Percentiles rank a stretch among this genome's conserved stretches.
phyloP scores from a whole-genome alignment of 2,888 invertebrate genomes.

The Cheilosia grossa region DNA sequence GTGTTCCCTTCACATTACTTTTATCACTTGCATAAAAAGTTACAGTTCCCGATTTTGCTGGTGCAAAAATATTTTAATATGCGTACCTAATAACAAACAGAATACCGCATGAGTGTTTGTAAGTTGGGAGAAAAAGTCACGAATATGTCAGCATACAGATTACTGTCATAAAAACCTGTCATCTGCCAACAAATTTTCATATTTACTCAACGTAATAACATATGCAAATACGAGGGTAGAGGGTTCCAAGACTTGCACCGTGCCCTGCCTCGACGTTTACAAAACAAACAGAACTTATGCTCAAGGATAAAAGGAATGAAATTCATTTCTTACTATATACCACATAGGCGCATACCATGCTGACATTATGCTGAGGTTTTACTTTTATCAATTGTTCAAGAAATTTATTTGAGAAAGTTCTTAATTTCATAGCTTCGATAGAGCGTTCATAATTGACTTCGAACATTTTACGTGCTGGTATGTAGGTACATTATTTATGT shows the following conservation, averaged over 20 bases:
- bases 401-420: background rate
- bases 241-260: slow-evolving; percentile 31
- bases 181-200: slow-evolving; percentile 68
- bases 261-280: slow-evolving; percentile 7
- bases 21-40: slow-evolving; percentile 24
- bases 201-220: slow-evolving; percentile 63
- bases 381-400: background rate
- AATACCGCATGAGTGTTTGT: slow-evolving; percentile 11
- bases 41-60: background rate
- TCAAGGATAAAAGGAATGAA: slow-evolving; percentile 54
- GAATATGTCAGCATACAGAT: slow-evolving; percentile 71
- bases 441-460: too few species aligned
- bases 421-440: too few species aligned
- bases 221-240: slow-evolving; percentile 53
- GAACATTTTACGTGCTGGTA: too few species aligned
- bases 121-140: slow-evolving; percentile 46
- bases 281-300: slow-evolving; percentile 57
- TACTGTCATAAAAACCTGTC: slow-evolving; percentile 71
- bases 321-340: slow-evolving; percentile 39
- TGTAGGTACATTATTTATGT: too few species aligned
- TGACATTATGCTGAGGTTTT: slow-evolving; percentile 41
- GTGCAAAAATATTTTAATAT: slow-evolving; percentile 58
- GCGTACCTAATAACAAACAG: slow-evolving; percentile 56
- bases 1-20: slow-evolving; percentile 32
- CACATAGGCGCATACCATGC: slow-evolving; percentile 49